Evolutionary conservation across 1,140 invertebrate species (phyloP), one percentile per base, ranked within the genome.

Genomic region (Eufriesea mexicana): DNA sequence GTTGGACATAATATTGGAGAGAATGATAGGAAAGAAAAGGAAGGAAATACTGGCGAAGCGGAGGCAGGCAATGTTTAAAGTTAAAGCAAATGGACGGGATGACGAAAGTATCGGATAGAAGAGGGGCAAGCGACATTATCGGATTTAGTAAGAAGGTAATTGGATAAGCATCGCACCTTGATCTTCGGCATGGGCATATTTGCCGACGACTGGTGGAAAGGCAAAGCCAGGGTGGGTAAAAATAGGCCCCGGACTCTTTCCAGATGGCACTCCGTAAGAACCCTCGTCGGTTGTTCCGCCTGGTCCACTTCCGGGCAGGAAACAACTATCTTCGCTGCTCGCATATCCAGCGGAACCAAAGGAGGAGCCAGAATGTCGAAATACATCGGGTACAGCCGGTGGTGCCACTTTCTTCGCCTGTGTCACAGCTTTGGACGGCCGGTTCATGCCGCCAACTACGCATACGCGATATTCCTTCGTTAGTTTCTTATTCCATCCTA

Each of bases 351-450:
- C 96, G 42, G 95, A 96, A 79, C 96, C 96, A 92, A 97, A 97
- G 85, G 96, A 96, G 90, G 96, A 96, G 73, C 96, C 96, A 6
- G 96, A 97, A 92, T 97, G 96, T 70, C 96, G 95, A 94, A 97
- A 96, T 92, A 97, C 96, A 87, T 97, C 97, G 0, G 97, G 97
- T 51, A 97, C 97, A 10, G 97, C 96, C 8, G 97, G 97, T 74
- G 97, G 97, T 61, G 97, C 96, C 90, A 98, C 97, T 94, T 97
- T 97, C 94, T 97, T 97, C 79, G 96, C 96, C 91, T 96, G 96
- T 90, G 96, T 96, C 90, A 96, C 95, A 91, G 96, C 95, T 95
- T 96, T 97, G 90, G 95, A 96, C 86, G 95, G 96, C 95, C 97
- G 96, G 92, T 96, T 97, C 96, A 97, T 97, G 87, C 97, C 97